These are phyloP conservation scores for Drosophila kurseongensis DNA, from an alignment of 1,140 invertebrate genomes.

Conservation along the genomic window DNA sequence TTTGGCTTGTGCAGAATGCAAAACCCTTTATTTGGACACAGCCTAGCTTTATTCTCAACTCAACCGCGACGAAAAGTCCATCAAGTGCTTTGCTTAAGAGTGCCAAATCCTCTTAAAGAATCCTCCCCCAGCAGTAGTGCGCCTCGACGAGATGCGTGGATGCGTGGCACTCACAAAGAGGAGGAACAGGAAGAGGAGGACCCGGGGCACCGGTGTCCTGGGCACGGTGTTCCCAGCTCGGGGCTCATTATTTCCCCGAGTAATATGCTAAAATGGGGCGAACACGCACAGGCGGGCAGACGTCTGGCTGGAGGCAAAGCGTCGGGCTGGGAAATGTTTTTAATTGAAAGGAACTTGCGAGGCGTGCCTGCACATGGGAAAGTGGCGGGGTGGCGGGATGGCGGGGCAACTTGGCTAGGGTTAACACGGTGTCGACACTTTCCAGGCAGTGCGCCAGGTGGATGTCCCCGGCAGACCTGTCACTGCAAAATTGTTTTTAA, in stretches of 20 bases:
- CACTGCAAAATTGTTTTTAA: conserved; percentile 40
- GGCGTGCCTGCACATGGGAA: conserved; percentile 41
- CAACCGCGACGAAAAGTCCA: conserved; percentile 20
- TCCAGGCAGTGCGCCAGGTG: conserved; percentile 21
- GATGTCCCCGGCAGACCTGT: conserved; percentile 27
- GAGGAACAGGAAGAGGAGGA: conserved; percentile 7
- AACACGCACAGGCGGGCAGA: conserved; percentile 43
- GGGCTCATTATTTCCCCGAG: conserved; percentile 57
- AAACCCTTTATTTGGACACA: background rate
- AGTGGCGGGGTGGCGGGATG: background rate
- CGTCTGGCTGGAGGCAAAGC: conserved; percentile 46
- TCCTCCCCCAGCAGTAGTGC: conserved; percentile 28
- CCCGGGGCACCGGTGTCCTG: conserved; percentile 14
- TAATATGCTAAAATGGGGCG: conserved; percentile 59
- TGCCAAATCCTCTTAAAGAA: conserved; percentile 31
- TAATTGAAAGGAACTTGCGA: conserved; percentile 62
- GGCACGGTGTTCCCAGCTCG: conserved; percentile 30
- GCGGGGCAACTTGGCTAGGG: conserved; percentile 24
- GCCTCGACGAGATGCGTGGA: conserved; percentile 15
- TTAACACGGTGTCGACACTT: conserved; percentile 40
- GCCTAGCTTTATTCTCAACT: conserved; percentile 6
- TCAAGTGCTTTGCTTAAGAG: conserved; percentile 30
- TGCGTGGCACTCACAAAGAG: conserved; percentile 10
- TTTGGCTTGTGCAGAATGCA: background rate
- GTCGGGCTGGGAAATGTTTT: conserved; percentile 57